These are phyloP conservation scores for Hylaeus volcanicus DNA, from an alignment of 1,140 invertebrate species.

Conservation along the genomic window DNA sequence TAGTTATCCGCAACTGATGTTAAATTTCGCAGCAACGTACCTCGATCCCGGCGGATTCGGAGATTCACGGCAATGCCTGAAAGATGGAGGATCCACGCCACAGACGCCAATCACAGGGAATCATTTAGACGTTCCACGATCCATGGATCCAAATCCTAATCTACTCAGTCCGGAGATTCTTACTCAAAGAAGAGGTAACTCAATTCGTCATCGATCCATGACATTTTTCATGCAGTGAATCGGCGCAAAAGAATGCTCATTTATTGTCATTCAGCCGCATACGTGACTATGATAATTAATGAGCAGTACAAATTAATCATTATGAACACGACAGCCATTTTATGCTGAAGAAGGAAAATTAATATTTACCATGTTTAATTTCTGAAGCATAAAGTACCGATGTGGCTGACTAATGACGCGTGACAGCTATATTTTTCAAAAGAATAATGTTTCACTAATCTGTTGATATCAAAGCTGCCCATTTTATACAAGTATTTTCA, in stretches of 20 bases:
- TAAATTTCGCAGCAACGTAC: slow-evolving; percentile 76
- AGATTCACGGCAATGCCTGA: slow-evolving; percentile 84
- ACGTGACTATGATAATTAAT: too few relatives aligned
- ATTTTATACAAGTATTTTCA: too few relatives aligned
- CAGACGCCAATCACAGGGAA: slow-evolving; percentile 86
- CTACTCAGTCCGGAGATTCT: slow-evolving; percentile 89
- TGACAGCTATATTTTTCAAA: too few relatives aligned
- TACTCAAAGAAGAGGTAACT: slow-evolving; percentile 86
- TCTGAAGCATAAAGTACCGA: too few relatives aligned
- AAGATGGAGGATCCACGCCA: slow-evolving; percentile 83
- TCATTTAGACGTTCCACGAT: slow-evolving; percentile 88
- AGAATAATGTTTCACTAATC: too few relatives aligned
- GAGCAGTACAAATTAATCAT: background rate
- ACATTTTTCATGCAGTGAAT: background rate
- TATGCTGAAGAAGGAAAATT: too few relatives aligned
- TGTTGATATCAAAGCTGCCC: too few relatives aligned
- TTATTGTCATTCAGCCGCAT: too few relatives aligned
- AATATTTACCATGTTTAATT: too few relatives aligned
- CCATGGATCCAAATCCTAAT: slow-evolving; percentile 87
- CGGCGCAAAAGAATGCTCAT: too few relatives aligned
- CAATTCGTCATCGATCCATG: background rate
- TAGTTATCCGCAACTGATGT: slow-evolving; percentile 19
- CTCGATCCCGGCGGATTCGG: slow-evolving; percentile 79
- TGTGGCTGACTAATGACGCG: too few relatives aligned
- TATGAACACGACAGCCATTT: background rate